Base-by-base conservation (phyloP, 2,113 vertebrate species). In the Lonchura striata region DNA sequence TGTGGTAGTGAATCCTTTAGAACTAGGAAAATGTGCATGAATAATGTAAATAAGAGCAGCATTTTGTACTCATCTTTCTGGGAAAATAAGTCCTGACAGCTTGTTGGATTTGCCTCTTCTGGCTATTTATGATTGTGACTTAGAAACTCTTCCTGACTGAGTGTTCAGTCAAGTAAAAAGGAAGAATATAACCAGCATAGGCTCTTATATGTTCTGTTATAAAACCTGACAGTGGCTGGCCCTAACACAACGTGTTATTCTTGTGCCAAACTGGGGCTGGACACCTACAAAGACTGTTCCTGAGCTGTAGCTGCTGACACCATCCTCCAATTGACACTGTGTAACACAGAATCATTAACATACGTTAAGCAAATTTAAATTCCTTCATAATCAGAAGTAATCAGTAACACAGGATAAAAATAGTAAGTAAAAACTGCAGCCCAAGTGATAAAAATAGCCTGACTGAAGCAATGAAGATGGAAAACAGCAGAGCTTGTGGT, bases 11-110 rank as follows among this genome's bases (percentile, higher is more conserved):
- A 94, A 85, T 83, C 63, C 54, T 93, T 87, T 82, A 80, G 74
- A 91, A 87, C 46, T 79, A 74, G 54, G 95, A 87, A 95, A 90
- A 80, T 74, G 30, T 77, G 75, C 54, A 70, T 83, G 71, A 83
- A 80, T 92, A 86, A 93, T 86, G 71, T 86, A 96, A 91, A 85
- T 87, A 95, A 70, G 87, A 91, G 31, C 11, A 77, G 70, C 2
- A 1, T 80, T 93, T 92, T 95, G 30, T 70, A 76, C 47, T 74
- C 82, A 70, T 83, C 88, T 94, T 92, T 92, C 88, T 86, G 83
- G 86, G 80, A 94, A 94, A 92, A 96, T 92, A 78, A 63, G 33
- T 77, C 37, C 85, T 93, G 85, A 96, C 94, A 95, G 92, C 63
- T 94, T 87, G 63, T 56, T 90, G 87, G 88, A 91, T 94, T 94